Evolutionary conservation across 1,140 invertebrate genomes (phyloP), one percentile per base, ranked within the genome.

Genomic region (Drosophila gunungcola): DNA sequence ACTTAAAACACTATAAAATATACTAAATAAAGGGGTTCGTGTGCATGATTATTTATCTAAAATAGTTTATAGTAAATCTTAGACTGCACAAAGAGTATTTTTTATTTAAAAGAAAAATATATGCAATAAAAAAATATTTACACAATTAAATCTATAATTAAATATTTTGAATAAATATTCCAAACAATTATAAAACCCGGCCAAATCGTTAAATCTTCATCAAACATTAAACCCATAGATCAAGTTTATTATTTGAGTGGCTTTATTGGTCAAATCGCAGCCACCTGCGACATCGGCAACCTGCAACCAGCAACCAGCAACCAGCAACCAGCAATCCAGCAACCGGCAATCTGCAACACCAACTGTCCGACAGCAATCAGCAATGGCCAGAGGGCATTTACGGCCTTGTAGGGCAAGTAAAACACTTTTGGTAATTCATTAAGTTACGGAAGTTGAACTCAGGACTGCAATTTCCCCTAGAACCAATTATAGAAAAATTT

Each of bases 401-500:
- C 63, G n/a, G 72, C 63, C 79, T 84, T 67, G 55, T 57, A 51
- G 61, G 73, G 83, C 65, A 80, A 91, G 86, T 79, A 81, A 91
- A 92, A 85, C 83, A 90, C 89, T 90, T 91, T 91, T 75, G 85
- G 83, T 90, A 92, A 92, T 92, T 92, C 91, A 92, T 92, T 92
- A 91, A 91, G 84, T 86, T 89, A 91, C 91, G 91, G 91, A 92
- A 92, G 91, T 92, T 92, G 88, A 91, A 92, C 91, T 92, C 88
- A 91, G 90, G 92, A 92, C 91, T 91, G 91, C 88, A 92, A 92
- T 92, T 92, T 92, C 91, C 91, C 91, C 89, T 91, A 91, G 84
- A 91, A 92, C 81, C 91, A 92, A 92, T 92, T 92, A 92, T 82
- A 91, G 90, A 91, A 91, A 91, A 91, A 89, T 91, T 92, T 91